phyloP scores from a whole-genome alignment of 2,888 invertebrate species.

The Parapristionchus giblindavisi region DNA sequence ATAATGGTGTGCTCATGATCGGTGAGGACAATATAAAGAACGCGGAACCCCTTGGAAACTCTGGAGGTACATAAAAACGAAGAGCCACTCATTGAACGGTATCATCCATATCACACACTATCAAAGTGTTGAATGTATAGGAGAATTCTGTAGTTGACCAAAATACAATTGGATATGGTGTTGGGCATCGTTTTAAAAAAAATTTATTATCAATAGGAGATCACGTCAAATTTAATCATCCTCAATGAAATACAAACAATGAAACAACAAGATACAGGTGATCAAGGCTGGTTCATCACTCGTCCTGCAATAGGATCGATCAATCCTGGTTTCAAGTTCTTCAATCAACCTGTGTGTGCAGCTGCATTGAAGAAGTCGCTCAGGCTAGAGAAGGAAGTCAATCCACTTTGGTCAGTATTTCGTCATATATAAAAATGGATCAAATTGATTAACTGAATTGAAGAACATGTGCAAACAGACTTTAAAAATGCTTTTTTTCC shows the following conservation, averaged over 20 bases:
- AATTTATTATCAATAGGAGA: too few species aligned
- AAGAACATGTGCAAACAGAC: too few species aligned
- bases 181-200: too few species aligned
- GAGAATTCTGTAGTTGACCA: too few species aligned
- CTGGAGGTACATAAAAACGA: constrained; percentile 7
- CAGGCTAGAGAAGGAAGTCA: constrained; percentile 26
- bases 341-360: neutral
- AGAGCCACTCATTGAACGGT: too few species aligned
- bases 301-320: constrained; percentile 4
- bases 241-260: too few species aligned
- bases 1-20: constrained; percentile 41
- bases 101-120: too few species aligned
- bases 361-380: constrained; percentile 29
- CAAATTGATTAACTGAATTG: neutral
- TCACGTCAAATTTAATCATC: too few species aligned
- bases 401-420: constrained; percentile 25
- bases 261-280: constrained; percentile 34
- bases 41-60: constrained; percentile 30
- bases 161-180: too few species aligned
- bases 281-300: constrained; percentile 47
- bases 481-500: too few species aligned
- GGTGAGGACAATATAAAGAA: constrained; percentile 42
- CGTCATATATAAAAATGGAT: neutral
- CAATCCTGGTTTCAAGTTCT: neutral
- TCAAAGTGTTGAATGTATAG: too few species aligned